Percentiles rank a stretch among this genome's conserved stretches.
phyloP scores from a whole-genome alignment of 2,113 vertebrate genomes.

The Tachycineta bicolor region DNA sequence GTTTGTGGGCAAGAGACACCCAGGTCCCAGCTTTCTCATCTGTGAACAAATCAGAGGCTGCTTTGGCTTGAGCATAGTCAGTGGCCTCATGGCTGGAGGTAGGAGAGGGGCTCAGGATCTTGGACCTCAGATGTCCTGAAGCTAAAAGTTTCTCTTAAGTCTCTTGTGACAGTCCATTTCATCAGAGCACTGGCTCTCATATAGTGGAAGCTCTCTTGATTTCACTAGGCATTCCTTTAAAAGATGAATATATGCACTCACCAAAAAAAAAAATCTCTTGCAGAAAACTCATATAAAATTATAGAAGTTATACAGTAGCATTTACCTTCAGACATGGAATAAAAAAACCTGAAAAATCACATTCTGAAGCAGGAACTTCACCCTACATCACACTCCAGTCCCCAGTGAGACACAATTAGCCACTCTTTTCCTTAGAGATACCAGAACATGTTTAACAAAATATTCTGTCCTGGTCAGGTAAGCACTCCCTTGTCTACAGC shows the following conservation, averaged over 20 bases:
- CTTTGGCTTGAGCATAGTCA: fast-evolving
- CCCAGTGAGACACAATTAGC: background rate
- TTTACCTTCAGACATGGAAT: background rate
- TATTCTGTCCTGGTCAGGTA: background rate
- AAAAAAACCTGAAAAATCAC: background rate
- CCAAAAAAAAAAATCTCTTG: background rate
- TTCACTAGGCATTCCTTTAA: background rate
- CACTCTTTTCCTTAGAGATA: background rate
- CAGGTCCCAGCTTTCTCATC: background rate
- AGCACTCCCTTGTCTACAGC: background rate
- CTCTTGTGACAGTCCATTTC: background rate
- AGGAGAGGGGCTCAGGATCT: background rate
- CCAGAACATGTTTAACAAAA: background rate
- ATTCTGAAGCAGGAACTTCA: background rate
- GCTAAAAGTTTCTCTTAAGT: background rate
- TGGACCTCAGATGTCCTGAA: background rate
- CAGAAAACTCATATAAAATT: background rate
- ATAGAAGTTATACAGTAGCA: background rate
- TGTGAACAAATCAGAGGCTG: background rate
- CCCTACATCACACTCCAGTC: background rate
- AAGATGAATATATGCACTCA: background rate
- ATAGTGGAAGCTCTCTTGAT: background rate
- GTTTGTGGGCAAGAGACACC: background rate
- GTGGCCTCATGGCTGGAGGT: background rate
- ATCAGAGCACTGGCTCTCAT: background rate